These are phyloP conservation scores for Lutjanus erythropterus DNA, from an alignment of 2,113 vertebrate species.

Conservation along the genomic window DNA sequence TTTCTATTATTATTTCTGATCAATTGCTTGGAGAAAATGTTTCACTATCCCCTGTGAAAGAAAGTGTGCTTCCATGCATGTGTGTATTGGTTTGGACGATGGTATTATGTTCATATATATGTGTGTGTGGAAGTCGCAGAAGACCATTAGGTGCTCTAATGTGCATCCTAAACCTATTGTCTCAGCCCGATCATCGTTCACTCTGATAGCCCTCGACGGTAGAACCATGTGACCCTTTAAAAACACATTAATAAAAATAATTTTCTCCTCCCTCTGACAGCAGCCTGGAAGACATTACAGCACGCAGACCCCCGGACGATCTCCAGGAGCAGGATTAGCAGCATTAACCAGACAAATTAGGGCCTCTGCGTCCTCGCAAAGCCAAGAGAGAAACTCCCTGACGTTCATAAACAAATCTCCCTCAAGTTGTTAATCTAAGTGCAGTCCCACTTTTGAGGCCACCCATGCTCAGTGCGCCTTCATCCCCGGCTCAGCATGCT, in stretches of 20 bases:
- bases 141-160: conserved; percentile 67
- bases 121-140: conserved; percentile 40
- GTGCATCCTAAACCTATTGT: conserved; percentile 67
- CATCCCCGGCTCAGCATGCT: background rate
- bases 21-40: conserved; percentile 39
- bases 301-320: conserved; percentile 46
- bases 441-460: conserved; percentile 51
- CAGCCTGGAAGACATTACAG: conserved; percentile 76
- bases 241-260: conserved; percentile 80
- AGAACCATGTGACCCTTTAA: conserved; percentile 69
- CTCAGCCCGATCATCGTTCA: conserved; percentile 58
- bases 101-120: background rate
- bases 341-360: conserved; percentile 79
- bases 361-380: conserved; percentile 52
- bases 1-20: conserved; percentile 55
- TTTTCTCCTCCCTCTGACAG: conserved; percentile 59
- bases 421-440: conserved; percentile 57
- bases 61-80: background rate
- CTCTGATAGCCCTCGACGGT: conserved; percentile 62
- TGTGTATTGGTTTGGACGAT: background rate
- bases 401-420: conserved; percentile 67
- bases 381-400: conserved; percentile 53
- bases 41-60: conserved; percentile 38
- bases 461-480: conserved; percentile 47
- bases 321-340: conserved; percentile 72